Evolutionary conservation across 2,888 invertebrate genomes (phyloP), one percentile per base, ranked within the genome.

Genomic region (Leptopilina drosophilae): DNA sequence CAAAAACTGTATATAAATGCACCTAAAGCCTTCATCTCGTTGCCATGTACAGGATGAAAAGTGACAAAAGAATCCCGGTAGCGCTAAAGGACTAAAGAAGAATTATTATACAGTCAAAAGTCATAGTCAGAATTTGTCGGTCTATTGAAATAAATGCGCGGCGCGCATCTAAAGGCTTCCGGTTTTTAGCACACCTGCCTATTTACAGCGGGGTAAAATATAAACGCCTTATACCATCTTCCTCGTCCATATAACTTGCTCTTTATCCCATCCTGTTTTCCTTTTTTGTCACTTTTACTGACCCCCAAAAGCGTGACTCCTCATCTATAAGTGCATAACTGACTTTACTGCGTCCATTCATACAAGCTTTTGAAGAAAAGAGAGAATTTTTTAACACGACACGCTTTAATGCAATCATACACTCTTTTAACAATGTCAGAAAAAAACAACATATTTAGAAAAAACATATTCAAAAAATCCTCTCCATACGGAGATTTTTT

Each of bases 71-170:
- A 83, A 87, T 87, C 87, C 85, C 87, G 84, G 86, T 84, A 86
- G 83, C 82, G 83, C 79, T 81, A 82, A 87, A 85, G 87, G 79
- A 67, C 83, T 81, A 82, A 84, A 87, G 81, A 77, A 82, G 89
- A 88, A 90, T 91, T 91, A 90, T 91, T 91, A 91, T 90, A 90
- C 89, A 90, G 91, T 91, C 88, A 90, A 89, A 91, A 91, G 91
- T 91, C 90, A 89, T 87, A 90, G 89, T 89, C 89, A 85, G 89
- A 91, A 90, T 91, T 91, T 90, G 90, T 89, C 89, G 90, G 89
- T 88, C 87, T 89, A 91, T 90, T 89, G 88, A 90, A 82, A 80
- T 85, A 86, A 87, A 86, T 86, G 86, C 86, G 87, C 87, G 87
- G 88, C 87, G 83, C 84, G 83, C 84, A 81, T 85, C 85, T 86